A percentile compares a stretch with the other conserved stretches of the same genome.
Evolutionary conservation across 2,797 vertebrate genomes (phyloP).

Genomic region (Ptychobarbus kaznakovi): DNA sequence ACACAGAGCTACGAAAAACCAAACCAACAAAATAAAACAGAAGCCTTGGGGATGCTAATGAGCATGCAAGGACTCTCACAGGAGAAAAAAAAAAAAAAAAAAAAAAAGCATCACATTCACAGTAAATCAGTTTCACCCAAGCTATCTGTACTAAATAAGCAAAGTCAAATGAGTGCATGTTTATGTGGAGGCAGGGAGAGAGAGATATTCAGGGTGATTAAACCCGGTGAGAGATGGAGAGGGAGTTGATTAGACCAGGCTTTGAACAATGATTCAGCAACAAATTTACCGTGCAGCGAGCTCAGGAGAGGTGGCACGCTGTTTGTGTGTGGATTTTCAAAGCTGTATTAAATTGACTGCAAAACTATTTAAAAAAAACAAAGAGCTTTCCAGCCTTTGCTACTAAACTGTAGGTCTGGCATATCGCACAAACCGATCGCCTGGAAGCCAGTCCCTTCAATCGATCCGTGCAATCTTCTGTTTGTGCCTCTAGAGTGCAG

Average conservation of each 20-base stretch:
- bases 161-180: conserved; percentile 38
- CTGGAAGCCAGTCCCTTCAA: background rate
- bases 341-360: background rate
- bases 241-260: conserved; percentile 15
- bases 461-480: conserved; percentile 28
- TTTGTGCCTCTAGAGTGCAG: background rate
- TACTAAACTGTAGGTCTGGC: conserved; percentile 18
- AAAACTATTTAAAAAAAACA: background rate
- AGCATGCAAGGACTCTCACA: conserved; percentile 19
- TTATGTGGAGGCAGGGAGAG: conserved; percentile 18
- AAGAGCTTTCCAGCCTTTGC: conserved; percentile 5
- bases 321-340: conserved; percentile 43
- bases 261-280: conserved; percentile 37
- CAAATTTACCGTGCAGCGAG: conserved; percentile 33
- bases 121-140: conserved; percentile 49
- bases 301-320: conserved; percentile 54
- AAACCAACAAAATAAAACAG: conserved; percentile 23
- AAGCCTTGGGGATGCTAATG: conserved; percentile 51
- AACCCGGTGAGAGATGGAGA: conserved; percentile 23
- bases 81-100: background rate
- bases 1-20: conserved; percentile 9
- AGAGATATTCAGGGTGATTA: conserved; percentile 42
- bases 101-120: conserved; percentile 1
- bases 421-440: conserved; percentile 14
- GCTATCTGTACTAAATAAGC: conserved; percentile 50